Percentiles rank a stretch among this genome's conserved stretches.
Evolutionary conservation across 2,797 vertebrate genomes (phyloP).

Genomic region (Microctenopoma steveboyesi): DNA sequence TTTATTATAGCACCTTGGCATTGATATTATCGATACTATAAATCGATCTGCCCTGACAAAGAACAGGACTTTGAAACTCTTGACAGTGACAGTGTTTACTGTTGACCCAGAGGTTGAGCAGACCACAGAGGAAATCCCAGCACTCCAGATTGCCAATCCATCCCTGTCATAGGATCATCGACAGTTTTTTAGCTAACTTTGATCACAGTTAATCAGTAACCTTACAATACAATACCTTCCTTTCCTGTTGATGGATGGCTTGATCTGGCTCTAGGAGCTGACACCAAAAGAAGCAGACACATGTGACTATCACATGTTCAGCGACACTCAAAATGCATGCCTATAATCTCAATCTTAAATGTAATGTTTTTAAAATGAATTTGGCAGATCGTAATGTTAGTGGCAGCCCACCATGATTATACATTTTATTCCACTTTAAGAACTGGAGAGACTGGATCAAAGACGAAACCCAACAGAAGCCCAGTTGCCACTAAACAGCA

Average conservation of each 20-base stretch:
- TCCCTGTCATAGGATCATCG: slow-evolving; percentile 19
- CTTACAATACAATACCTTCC: not conserved
- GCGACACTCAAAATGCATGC: not conserved
- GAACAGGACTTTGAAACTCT: not conserved
- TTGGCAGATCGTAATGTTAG: not conserved
- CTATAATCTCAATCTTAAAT: not conserved
- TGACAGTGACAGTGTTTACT: slow-evolving; percentile 21
- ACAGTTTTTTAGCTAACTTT: slow-evolving; percentile 12
- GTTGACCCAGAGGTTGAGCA: slow-evolving; percentile 11
- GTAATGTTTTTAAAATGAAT: not conserved
- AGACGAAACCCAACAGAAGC: no score
- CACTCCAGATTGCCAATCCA: slow-evolving; percentile 31
- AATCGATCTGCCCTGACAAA: not conserved
- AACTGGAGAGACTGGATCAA: no score
- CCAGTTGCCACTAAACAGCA: no score
- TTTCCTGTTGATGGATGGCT: slow-evolving; percentile 10
- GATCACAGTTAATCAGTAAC: slow-evolving; percentile 33
- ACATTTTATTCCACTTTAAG: no score
- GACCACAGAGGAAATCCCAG: slow-evolving; percentile 21
- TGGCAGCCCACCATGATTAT: not conserved
- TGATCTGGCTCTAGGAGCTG: not conserved
- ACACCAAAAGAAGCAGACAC: not conserved
- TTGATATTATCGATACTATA: no score
- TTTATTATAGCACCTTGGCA: no score
- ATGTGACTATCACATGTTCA: not conserved